Base-by-base conservation (phyloP, 2,888 invertebrate species). In the Apamea anceps region DNA sequence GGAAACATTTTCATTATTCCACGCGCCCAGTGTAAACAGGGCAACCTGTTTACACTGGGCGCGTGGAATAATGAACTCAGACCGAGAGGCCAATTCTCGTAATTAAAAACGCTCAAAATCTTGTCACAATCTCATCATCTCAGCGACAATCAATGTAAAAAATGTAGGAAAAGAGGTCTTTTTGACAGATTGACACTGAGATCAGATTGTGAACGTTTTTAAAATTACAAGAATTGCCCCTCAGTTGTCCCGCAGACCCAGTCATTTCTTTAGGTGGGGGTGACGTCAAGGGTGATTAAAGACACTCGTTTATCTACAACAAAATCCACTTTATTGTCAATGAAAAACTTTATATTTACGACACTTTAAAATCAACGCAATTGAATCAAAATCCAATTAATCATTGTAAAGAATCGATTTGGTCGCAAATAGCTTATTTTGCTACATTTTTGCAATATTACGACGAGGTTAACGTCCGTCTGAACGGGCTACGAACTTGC, bases 401-500 rank as follows among this genome's bases (percentile, higher is more conserved):
- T 84, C 42, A 81, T 88, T 70, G 37, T 75, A 82, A 81, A 81
- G 15, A 72, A 77, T 84, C 32, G 60, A 79, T 80, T 28, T 45
- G 25, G 77, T 68, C 65, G 42, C 48, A 72, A 81, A 83, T 77
- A 54, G 62, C 63, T 80, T 37, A 68, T 62, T 83, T 87, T 71
- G 73, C 75, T 48, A 87, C 77, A 82, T 84, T 89, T 89, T 90
- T 90, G 88, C 89, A 90, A 89, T 91, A 90, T 91, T 88, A 86
- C 88, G 65, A 72, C 8, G 90, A 91, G 93, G 94, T 93, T 88
- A 90, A 91, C 86, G 93, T 81, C 93, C 93, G 87, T 85, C 78
- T 77, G 81, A 84, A 89, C 92, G 92, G 91, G 91, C 92, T 92
- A 87, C 89, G 92, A 94, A 94, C 94, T 90, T 90, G 90, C 91